Percentiles rank a stretch among this genome's conserved stretches.
Evolutionary conservation across 2,797 vertebrate genomes (phyloP).

Genomic region (Epinephelus awoara): DNA sequence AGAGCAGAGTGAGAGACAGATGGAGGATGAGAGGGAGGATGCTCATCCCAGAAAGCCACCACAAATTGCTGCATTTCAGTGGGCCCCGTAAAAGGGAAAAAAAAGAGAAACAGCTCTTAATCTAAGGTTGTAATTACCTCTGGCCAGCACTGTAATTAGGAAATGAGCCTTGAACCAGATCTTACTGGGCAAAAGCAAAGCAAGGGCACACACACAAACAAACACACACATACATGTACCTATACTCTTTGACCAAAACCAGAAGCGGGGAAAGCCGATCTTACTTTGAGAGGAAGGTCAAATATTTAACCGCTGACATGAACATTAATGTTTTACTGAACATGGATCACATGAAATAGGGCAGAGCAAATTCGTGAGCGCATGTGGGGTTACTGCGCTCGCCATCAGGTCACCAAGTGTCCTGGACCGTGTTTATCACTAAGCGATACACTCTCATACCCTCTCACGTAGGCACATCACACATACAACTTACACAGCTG

Average conservation of each 20-base stretch:
- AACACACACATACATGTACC: slow-evolving; percentile 13
- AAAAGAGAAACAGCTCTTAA: slow-evolving; percentile 79
- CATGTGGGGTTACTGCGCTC: background rate
- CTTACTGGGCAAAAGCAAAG: slow-evolving; percentile 61
- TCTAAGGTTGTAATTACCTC: slow-evolving; percentile 88
- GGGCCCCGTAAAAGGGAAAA: slow-evolving; percentile 69
- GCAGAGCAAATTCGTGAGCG: background rate
- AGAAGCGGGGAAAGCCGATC: slow-evolving; percentile 38
- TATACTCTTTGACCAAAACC: slow-evolving; percentile 46
- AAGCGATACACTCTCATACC: slow-evolving; percentile 1
- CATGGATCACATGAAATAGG: slow-evolving; percentile 49
- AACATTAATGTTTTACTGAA: slow-evolving; percentile 49
- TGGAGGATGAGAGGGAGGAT: slow-evolving; percentile 71
- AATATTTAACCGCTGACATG: slow-evolving; percentile 58
- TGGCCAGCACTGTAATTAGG: slow-evolving; percentile 85
- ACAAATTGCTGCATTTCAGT: slow-evolving; percentile 85
- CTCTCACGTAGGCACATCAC: slow-evolving; percentile 3
- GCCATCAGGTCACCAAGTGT: slow-evolving; percentile 1
- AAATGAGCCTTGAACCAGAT: slow-evolving; percentile 84
- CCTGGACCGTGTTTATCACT: slow-evolving; percentile 5
- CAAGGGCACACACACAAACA: slow-evolving; percentile 36
- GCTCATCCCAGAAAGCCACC: slow-evolving; percentile 77
- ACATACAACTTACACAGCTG: background rate
- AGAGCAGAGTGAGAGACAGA: slow-evolving; percentile 22
- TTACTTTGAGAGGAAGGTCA: slow-evolving; percentile 51